These are phyloP conservation scores for Leptogaster cylindrica DNA, from an alignment of 2,888 invertebrate genomes.

Conservation along the genomic window DNA sequence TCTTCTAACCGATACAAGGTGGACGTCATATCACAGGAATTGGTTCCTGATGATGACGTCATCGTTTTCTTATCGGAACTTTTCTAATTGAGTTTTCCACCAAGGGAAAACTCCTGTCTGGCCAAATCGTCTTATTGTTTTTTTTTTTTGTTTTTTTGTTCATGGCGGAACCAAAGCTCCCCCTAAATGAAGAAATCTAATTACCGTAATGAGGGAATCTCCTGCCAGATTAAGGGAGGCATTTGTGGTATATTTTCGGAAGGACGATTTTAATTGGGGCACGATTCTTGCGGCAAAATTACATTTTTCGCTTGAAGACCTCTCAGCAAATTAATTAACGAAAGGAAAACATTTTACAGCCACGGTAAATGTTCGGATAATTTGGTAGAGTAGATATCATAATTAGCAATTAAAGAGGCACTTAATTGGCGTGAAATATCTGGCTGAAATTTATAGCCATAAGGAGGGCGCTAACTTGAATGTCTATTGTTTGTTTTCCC, in stretches of 20 bases:
- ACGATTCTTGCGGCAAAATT: slow-evolving; percentile 12
- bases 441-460: not conserved
- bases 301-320: slow-evolving; percentile 31
- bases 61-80: slow-evolving; percentile 32
- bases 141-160: too few species aligned
- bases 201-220: slow-evolving; percentile 40
- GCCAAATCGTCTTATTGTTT: slow-evolving; percentile 23
- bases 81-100: slow-evolving; percentile 28
- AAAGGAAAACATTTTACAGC: slow-evolving; percentile 38
- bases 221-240: slow-evolving; percentile 26
- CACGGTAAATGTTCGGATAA: slow-evolving; percentile 41
- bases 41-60: slow-evolving; percentile 41
- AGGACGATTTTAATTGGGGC: slow-evolving; percentile 30
- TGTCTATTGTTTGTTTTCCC: slow-evolving; percentile 10
- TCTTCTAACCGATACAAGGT: slow-evolving; percentile 42
- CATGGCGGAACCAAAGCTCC: slow-evolving; percentile 10
- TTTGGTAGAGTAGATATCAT: slow-evolving; percentile 46
- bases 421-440: slow-evolving; percentile 36
- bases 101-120: slow-evolving; percentile 29
- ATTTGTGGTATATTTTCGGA: slow-evolving; percentile 28
- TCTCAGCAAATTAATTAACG: slow-evolving; percentile 39
- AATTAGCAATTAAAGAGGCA: slow-evolving; percentile 40
- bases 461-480: not conserved
- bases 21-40: slow-evolving; percentile 28
- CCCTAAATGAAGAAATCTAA: slow-evolving; percentile 42